A percentile compares a stretch with the other conserved stretches of the same genome.
Evolutionary conservation across 2,797 vertebrate species (phyloP).

Genomic region (Morus bassanus): DNA sequence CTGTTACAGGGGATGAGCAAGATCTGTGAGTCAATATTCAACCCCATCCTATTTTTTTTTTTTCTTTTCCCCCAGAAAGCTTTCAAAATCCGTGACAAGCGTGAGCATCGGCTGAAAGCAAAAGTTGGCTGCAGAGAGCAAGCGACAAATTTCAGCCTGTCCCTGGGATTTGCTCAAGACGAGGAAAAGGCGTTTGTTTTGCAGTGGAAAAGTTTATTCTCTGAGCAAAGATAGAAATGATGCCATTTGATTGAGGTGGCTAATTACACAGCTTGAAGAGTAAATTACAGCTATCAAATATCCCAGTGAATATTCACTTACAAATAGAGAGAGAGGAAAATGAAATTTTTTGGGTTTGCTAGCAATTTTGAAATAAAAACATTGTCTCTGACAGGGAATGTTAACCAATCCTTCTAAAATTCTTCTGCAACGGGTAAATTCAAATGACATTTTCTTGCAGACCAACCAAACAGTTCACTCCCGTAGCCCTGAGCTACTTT

Average conservation of each 20-base stretch:
- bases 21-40: neutral
- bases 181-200: conserved; percentile 17
- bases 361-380: conserved; percentile 59
- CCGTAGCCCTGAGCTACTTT: neutral
- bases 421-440: neutral
- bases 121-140: neutral
- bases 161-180: neutral
- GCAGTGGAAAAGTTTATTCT: conserved; percentile 33
- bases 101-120: neutral
- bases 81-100: neutral
- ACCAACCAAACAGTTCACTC: neutral
- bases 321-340: conserved; percentile 22
- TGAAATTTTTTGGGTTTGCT: conserved; percentile 42
- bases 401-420: conserved; percentile 11
- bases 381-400: conserved; percentile 12
- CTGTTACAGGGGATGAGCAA: neutral
- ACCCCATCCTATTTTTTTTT: neutral
- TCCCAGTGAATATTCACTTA: conserved; percentile 42
- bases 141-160: neutral
- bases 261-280: conserved; percentile 59
- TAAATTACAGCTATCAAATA: conserved; percentile 64
- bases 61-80: neutral
- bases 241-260: conserved; percentile 49
- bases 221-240: neutral
- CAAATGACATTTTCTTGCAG: neutral